Conservation (phyloP, 2,797 vertebrate genomes). For the Anisognathus igniventris region DNA sequence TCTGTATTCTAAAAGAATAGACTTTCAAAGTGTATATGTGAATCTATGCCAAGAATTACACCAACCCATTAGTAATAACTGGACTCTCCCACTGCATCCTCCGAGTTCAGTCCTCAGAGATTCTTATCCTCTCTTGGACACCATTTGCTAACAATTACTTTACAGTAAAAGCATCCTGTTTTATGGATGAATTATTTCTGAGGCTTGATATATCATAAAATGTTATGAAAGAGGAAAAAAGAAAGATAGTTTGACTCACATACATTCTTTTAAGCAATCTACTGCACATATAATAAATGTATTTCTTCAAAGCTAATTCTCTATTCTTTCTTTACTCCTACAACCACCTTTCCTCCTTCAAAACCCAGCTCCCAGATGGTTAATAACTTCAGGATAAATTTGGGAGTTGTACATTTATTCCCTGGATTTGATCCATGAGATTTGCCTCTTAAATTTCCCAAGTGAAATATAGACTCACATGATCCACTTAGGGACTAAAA, state of each 20-base stretch:
- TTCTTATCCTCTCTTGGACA: constrained; percentile 36
- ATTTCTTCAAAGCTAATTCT: not conserved
- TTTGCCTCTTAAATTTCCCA: constrained; percentile 44
- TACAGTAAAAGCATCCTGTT: constrained; percentile 50
- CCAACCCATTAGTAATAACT: constrained; percentile 26
- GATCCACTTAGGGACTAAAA: constrained; percentile 11
- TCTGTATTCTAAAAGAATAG: constrained; percentile 50
- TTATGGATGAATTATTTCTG: constrained; percentile 23
- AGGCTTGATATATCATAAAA: constrained; percentile 14
- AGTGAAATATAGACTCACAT: not conserved
- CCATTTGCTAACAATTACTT: constrained; percentile 53
- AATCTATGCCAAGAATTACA: constrained; percentile 53
- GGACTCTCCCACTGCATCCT: constrained; percentile 44
- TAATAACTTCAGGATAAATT: constrained; percentile 11
- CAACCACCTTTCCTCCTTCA: not conserved
- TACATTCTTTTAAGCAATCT: not conserved
- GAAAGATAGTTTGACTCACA: not conserved
- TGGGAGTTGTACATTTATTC: constrained; percentile 22
- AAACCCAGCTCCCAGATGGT: not conserved
- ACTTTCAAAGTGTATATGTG: constrained; percentile 29
- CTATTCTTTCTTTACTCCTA: not conserved
- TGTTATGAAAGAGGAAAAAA: not conserved
- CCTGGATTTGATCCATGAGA: constrained; percentile 18
- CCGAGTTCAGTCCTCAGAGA: constrained; percentile 28
- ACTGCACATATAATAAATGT: not conserved